These are phyloP conservation scores for Paramuricea clavata DNA, from an alignment of 92 coral and sea anemone genomes.

Conservation along the genomic window DNA sequence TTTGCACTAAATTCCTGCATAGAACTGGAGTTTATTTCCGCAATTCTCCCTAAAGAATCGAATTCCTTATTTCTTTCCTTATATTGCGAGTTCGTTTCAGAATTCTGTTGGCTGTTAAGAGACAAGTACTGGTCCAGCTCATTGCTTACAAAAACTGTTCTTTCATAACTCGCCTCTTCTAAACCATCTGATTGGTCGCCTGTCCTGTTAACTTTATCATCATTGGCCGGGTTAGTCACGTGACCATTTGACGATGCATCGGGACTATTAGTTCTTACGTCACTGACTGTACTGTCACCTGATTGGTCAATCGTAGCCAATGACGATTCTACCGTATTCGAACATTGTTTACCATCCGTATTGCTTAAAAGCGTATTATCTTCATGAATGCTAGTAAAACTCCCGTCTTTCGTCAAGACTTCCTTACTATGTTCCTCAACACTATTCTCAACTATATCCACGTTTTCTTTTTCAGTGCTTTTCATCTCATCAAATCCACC, in stretches of 20 bases:
- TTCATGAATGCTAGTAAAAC: slow-evolving; percentile 26
- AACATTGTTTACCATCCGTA: not conserved
- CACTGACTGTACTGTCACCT: not conserved
- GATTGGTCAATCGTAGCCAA: not conserved
- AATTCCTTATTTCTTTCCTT: slow-evolving; percentile 6
- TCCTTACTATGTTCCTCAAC: slow-evolving; percentile 62
- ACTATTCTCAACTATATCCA: slow-evolving; percentile 39
- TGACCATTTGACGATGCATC: not conserved
- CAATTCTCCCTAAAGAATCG: not conserved
- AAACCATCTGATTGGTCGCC: slow-evolving; percentile 3
- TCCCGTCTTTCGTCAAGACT: slow-evolving; percentile 69
- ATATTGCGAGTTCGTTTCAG: not conserved
- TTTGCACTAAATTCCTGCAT: slow-evolving; percentile 11
- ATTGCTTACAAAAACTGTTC: not conserved
- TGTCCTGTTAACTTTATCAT: not conserved
- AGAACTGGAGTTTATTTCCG: not conserved
- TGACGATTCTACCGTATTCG: not conserved
- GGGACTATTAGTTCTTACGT: not conserved
- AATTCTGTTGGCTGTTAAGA: not conserved
- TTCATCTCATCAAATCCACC: not conserved
- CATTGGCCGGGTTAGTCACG: not conserved
- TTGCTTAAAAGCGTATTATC: slow-evolving; percentile 1
- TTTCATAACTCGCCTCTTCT: not conserved
- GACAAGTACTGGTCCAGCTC: slow-evolving; percentile 2
- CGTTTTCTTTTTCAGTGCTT: not conserved